phyloP scores from a whole-genome alignment of 2,888 invertebrate species.

The Drosophila austrosaltans region DNA sequence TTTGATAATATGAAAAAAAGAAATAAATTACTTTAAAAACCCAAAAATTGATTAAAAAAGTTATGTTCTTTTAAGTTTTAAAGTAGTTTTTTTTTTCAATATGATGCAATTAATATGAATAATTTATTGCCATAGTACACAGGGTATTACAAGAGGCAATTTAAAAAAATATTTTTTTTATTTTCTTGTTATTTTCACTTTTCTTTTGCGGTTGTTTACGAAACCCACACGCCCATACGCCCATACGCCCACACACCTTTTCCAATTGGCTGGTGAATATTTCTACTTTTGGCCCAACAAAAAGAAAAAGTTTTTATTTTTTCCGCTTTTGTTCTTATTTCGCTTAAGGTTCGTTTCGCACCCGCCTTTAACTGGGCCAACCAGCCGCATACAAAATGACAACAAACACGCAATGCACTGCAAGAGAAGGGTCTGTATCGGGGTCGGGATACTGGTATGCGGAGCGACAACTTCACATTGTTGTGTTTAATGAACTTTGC shows the following conservation, averaged over 20 bases:
- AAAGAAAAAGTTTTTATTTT: not conserved
- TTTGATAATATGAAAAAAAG: too few species aligned
- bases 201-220: constrained; percentile 15
- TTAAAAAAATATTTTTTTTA: not conserved
- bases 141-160: not conserved
- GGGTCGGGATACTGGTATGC: not conserved
- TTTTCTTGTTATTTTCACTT: constrained; percentile 16
- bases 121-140: not conserved
- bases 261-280: constrained; percentile 9
- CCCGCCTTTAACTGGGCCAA: constrained; percentile 59
- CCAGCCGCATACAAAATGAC: constrained; percentile 65
- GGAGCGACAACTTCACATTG: constrained; percentile 18
- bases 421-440: not conserved
- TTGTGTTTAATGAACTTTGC: constrained; percentile 61
- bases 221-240: constrained; percentile 1
- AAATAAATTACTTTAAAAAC: not conserved
- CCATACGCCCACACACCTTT: constrained; percentile 4
- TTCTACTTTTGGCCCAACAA: constrained; percentile 2
- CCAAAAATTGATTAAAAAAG: not conserved
- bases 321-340: constrained; percentile 9
- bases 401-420: constrained; percentile 63
- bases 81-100: too few species aligned
- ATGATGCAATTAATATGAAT: not conserved
- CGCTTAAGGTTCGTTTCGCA: constrained; percentile 25
- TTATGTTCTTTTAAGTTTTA: not conserved